Percentiles rank a stretch among this genome's conserved stretches.
Evolutionary conservation across 2,888 invertebrate genomes (phyloP).

Genomic region (Mesorhabditis sp.): DNA sequence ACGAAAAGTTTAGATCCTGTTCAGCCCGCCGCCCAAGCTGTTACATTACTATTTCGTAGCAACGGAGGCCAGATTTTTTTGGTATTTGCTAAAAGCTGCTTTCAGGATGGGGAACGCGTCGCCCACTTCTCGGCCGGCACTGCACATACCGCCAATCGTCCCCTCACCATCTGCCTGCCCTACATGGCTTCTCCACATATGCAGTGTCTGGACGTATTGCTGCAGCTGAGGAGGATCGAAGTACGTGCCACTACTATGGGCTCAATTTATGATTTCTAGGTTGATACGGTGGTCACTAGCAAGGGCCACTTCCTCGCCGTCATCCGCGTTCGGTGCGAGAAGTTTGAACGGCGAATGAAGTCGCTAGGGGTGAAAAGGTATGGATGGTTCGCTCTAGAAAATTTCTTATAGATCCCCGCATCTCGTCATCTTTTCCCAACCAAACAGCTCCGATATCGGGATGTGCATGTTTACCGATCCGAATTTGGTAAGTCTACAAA

Average conservation of each 20-base stretch:
- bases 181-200: not conserved
- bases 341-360: not conserved
- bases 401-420: slow-evolving; percentile 27
- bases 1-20: not conserved
- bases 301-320: not conserved
- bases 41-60: not conserved
- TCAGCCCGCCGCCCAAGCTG: not conserved
- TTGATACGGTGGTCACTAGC: not conserved
- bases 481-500: slow-evolving; percentile 24
- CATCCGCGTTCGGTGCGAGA: not conserved
- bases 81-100: not conserved
- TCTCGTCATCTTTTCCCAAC: slow-evolving; percentile 38
- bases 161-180: not conserved
- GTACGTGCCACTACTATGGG: not conserved
- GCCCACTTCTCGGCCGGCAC: not conserved
- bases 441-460: slow-evolving; percentile 38
- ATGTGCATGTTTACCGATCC: slow-evolving; percentile 40
- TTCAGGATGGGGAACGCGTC: slow-evolving; percentile 2
- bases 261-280: not conserved
- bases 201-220: not conserved
- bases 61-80: not conserved
- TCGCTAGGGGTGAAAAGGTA: not conserved
- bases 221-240: not conserved
- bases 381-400: not conserved
- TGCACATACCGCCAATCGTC: not conserved